A percentile compares a stretch with the other conserved stretches of the same genome.
Evolutionary conservation across 2,888 invertebrate species (phyloP).

Genomic region (Monopis laevigella): DNA sequence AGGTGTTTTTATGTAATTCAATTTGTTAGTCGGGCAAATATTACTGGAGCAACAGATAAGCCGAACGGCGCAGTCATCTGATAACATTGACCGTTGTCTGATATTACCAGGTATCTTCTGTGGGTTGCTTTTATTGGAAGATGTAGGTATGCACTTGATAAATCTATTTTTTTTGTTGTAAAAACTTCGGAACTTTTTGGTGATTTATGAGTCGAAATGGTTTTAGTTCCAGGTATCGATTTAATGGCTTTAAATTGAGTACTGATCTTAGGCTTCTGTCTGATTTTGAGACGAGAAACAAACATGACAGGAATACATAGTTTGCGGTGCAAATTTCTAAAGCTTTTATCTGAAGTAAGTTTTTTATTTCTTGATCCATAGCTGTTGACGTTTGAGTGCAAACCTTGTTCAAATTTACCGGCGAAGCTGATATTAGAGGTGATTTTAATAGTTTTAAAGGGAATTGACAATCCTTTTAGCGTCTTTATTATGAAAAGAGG

Average conservation of each 20-base stretch:
- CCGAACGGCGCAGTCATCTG: slow-evolving; percentile 2
- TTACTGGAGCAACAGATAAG: background rate
- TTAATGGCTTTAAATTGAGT: slow-evolving; percentile 1
- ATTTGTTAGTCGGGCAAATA: background rate
- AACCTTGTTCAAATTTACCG: background rate
- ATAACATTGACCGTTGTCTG: background rate
- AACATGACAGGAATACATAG: too few relatives aligned
- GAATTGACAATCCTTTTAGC: too few relatives aligned
- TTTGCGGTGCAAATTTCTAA: background rate
- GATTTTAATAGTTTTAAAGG: too few relatives aligned
- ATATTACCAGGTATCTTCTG: background rate
- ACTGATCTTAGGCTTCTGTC: background rate
- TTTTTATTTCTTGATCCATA: slow-evolving; percentile 3
- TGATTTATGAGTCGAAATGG: slow-evolving; percentile 9
- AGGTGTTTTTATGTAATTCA: too few relatives aligned
- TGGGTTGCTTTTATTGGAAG: background rate
- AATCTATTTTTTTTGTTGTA: slow-evolving; percentile 1
- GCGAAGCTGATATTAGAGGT: background rate
- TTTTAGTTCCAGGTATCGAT: slow-evolving; percentile 1
- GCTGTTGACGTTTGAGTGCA: background rate
- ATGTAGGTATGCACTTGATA: slow-evolving; percentile 7
- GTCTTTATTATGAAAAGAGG: background rate
- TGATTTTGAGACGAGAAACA: slow-evolving; percentile 3
- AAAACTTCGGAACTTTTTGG: slow-evolving; percentile 1
- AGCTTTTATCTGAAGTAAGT: background rate